A percentile compares a stretch with the other conserved stretches of the same genome.
Conservation (phyloP, 2,888 invertebrate genomes). For the Drosophila stalkeri region DNA sequence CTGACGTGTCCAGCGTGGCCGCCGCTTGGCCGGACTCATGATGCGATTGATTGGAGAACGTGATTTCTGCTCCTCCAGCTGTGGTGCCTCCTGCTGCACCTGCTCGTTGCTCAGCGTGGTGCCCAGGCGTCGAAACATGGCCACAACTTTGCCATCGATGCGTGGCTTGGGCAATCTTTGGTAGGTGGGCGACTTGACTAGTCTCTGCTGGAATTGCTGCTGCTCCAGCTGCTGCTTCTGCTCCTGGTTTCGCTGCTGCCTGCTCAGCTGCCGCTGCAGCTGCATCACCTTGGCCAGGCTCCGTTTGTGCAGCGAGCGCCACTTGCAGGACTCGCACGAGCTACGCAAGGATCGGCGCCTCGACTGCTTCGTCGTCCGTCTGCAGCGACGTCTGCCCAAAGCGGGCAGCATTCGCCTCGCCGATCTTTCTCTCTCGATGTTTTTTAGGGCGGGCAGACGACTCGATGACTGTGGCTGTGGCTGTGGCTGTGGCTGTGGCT, state of each 20-base stretch:
- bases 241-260: conserved; percentile 8
- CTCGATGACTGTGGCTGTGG: conserved; percentile 23
- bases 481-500: neutral
- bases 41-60: conserved; percentile 59
- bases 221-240: conserved; percentile 1
- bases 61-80: conserved; percentile 2
- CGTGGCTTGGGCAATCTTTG: conserved; percentile 75
- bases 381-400: conserved; percentile 49
- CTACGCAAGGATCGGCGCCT: conserved; percentile 37
- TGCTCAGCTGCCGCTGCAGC: conserved; percentile 38
- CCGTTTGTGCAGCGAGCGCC: conserved; percentile 65
- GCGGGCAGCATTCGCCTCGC: conserved; percentile 3
- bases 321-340: conserved; percentile 66
- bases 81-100: conserved; percentile 44
- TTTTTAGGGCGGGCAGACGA: conserved; percentile 14
- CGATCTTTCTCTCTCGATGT: neutral
- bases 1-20: conserved; percentile 77
- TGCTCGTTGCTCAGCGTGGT: conserved; percentile 83
- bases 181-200: conserved; percentile 50
- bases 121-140: conserved; percentile 83
- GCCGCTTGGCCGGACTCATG: conserved; percentile 82
- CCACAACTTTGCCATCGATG: conserved; percentile 83
- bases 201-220: conserved; percentile 4
- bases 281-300: conserved; percentile 55
- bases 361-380: conserved; percentile 37